phyloP scores from a whole-genome alignment of 2,797 vertebrate genomes.

The Lutjanus campechanus region DNA sequence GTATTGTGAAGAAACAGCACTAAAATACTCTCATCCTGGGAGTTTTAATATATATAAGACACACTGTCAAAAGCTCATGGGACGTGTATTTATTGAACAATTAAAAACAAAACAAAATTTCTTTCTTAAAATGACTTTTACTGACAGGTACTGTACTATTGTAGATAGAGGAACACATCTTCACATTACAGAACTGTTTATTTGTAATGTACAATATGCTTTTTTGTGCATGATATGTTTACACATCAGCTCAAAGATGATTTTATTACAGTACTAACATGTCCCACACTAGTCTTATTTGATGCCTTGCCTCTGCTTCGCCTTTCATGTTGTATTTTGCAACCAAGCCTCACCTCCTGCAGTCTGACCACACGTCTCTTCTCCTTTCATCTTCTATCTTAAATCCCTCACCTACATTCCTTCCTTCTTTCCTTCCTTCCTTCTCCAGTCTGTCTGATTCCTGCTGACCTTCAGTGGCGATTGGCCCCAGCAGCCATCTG shows the following conservation, averaged over 20 bases:
- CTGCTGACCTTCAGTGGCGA: slow-evolving; percentile 65
- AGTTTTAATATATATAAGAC: neutral
- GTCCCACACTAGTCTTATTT: too few relatives aligned
- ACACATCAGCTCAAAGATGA: neutral
- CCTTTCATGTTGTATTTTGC: neutral
- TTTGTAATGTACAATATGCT: neutral
- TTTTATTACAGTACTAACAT: too few relatives aligned
- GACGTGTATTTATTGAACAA: neutral
- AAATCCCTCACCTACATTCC: neutral
- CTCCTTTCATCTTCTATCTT: neutral
- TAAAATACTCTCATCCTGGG: neutral
- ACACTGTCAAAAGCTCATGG: neutral
- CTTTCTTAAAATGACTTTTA: neutral
- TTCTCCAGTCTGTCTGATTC: slow-evolving; percentile 53
- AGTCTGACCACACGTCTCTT: neutral
- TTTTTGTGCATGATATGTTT: neutral
- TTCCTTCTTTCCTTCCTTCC: neutral
- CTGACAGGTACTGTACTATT: neutral
- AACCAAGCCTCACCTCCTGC: too few relatives aligned
- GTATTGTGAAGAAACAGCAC: neutral
- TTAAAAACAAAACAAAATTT: neutral
- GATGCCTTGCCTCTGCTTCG: neutral
- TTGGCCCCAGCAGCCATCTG: slow-evolving; percentile 56
- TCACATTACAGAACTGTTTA: neutral
- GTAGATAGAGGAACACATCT: neutral